Conservation (phyloP, 1,140 invertebrate species). For the Tetragnatha versicolor region DNA sequence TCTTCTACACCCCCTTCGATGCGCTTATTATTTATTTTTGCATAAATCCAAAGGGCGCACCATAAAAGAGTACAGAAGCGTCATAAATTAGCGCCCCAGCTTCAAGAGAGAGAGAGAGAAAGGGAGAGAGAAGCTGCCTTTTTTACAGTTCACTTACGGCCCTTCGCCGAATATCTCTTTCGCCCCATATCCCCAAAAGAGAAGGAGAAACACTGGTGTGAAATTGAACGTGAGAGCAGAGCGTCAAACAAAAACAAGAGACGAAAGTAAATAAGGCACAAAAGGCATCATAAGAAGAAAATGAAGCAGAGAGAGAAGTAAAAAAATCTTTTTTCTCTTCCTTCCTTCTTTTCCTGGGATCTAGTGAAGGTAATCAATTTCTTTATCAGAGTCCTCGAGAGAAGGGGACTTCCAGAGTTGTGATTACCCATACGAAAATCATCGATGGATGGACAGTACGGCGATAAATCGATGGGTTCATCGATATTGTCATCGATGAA, state of each 20-base stretch:
- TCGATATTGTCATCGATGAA: constrained; percentile 35
- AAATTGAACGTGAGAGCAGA: constrained; percentile 32
- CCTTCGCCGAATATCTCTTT: constrained; percentile 11
- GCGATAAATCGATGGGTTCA: constrained; percentile 31
- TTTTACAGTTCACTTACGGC: constrained; percentile 21
- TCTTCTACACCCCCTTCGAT: no score
- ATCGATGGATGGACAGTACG: constrained; percentile 13
- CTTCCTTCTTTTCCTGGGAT: background rate
- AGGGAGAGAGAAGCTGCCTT: background rate
- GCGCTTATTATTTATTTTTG: constrained; percentile 4
- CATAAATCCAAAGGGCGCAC: background rate
- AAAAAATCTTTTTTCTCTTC: constrained; percentile 2
- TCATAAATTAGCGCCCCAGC: constrained; percentile 17
- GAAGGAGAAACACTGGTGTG: constrained; percentile 21
- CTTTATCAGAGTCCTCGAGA: background rate
- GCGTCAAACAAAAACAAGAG: constrained; percentile 5
- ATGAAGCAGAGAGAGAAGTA: constrained; percentile 1
- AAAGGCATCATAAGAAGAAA: constrained; percentile 17
- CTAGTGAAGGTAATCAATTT: constrained; percentile 31
- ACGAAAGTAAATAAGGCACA: constrained; percentile 17
- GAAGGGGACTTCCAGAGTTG: background rate
- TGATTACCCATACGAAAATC: constrained; percentile 31
- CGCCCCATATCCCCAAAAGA: background rate
- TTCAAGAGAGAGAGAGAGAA: no score
- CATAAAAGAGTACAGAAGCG: background rate